phyloP scores from a whole-genome alignment of 2,113 vertebrate genomes.

The Crypturellus undulatus region DNA sequence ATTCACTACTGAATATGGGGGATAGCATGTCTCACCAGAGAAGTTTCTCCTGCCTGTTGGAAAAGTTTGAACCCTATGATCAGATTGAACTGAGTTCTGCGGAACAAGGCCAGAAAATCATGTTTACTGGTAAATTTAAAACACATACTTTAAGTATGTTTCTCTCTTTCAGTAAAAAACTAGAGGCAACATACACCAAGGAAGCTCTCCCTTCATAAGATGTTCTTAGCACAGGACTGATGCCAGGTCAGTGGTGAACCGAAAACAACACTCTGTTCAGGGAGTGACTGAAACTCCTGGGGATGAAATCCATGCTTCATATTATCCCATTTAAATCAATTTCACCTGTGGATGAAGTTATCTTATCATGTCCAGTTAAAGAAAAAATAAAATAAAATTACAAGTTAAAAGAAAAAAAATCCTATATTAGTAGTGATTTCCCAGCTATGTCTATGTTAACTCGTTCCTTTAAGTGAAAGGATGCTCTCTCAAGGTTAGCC shows the following conservation, averaged over 20 bases:
- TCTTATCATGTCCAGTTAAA: background rate
- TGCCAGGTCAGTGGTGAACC: background rate
- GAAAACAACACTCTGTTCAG: background rate
- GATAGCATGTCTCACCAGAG: background rate
- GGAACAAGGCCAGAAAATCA: background rate
- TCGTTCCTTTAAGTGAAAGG: background rate
- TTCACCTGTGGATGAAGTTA: background rate
- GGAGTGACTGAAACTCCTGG: background rate
- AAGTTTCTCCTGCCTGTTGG: background rate
- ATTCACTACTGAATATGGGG: background rate
- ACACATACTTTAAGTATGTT: background rate
- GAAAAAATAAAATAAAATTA: background rate
- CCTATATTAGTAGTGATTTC: background rate
- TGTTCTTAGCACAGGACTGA: background rate
- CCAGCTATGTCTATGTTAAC: background rate
- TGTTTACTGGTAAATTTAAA: background rate
- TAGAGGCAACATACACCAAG: background rate
- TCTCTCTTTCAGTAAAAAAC: background rate
- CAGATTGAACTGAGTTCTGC: background rate
- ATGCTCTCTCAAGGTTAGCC: constrained; percentile 37
- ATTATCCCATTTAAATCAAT: background rate
- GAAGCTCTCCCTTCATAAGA: background rate
- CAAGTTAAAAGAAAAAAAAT: background rate
- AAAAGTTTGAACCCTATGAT: background rate
- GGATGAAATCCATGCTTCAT: background rate